Evolutionary conservation across 1,140 invertebrate species (phyloP).

Genomic region (Drosophila bocqueti): DNA sequence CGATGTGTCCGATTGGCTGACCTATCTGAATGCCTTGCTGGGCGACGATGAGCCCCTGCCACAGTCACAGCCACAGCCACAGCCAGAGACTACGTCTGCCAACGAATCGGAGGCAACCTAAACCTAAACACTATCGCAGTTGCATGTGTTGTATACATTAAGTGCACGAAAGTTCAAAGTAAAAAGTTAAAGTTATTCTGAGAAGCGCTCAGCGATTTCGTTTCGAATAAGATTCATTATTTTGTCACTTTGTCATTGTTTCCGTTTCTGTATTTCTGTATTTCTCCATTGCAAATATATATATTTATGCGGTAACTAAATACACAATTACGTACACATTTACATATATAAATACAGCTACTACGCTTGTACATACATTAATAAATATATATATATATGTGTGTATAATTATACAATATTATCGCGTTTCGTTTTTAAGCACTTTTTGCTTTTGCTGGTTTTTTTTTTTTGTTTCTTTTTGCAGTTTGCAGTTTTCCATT

Average conservation of each 20-base stretch:
- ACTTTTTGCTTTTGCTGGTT: slow-evolving; percentile 51
- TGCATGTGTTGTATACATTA: neutral
- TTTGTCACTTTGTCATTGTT: slow-evolving; percentile 34
- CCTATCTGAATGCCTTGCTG: slow-evolving; percentile 47
- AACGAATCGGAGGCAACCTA: neutral
- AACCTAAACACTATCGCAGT: too few species aligned
- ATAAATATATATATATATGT: slow-evolving; percentile 59
- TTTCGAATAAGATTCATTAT: slow-evolving; percentile 25
- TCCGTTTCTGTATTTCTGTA: slow-evolving; percentile 52
- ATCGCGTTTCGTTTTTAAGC: slow-evolving; percentile 65
- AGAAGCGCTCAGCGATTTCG: slow-evolving; percentile 4
- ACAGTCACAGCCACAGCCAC: slow-evolving; percentile 8
- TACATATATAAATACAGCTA: slow-evolving; percentile 81
- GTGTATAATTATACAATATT: slow-evolving; percentile 82
- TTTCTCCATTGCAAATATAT: slow-evolving; percentile 73
- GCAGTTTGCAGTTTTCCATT: slow-evolving; percentile 37
- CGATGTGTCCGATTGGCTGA: slow-evolving; percentile 58
- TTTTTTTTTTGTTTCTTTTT: slow-evolving; percentile 58
- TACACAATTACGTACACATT: slow-evolving; percentile 81
- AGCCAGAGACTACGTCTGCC: neutral
- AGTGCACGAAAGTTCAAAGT: slow-evolving; percentile 3
- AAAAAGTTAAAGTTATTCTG: neutral
- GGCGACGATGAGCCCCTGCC: slow-evolving; percentile 44
- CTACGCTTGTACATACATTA: slow-evolving; percentile 67
- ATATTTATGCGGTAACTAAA: slow-evolving; percentile 77